Conservation (phyloP, 2,113 vertebrate species). For the Myrmecophaga tridactyla region DNA sequence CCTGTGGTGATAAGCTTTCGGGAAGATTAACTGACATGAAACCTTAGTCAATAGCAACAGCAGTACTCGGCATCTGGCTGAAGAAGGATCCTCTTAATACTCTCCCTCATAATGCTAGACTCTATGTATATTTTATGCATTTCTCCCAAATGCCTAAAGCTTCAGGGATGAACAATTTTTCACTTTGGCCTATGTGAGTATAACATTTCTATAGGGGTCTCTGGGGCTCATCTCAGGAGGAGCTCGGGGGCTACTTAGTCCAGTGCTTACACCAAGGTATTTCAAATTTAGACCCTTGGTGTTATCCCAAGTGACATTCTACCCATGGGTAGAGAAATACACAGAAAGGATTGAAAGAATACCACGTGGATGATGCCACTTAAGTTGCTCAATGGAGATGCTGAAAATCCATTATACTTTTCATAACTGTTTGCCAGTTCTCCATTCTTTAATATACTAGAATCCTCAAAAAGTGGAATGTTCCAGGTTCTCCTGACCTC, state of each 20-base stretch:
- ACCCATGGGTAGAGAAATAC: background rate
- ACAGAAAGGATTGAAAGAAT: background rate
- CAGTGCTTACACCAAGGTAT: background rate
- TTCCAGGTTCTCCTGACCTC: background rate
- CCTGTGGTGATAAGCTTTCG: background rate
- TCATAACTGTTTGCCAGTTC: background rate
- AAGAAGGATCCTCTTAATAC: background rate
- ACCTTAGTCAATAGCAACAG: background rate
- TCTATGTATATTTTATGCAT: background rate
- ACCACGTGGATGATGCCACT: background rate
- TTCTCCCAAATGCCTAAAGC: background rate
- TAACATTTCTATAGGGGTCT: background rate
- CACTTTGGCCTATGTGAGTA: background rate
- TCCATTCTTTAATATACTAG: background rate
- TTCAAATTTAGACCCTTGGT: background rate
- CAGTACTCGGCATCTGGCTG: background rate
- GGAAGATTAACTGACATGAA: constrained; percentile 18
- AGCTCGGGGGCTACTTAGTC: accelerated
- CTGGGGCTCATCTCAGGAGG: background rate
- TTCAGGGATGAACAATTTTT: background rate
- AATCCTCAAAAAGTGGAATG: background rate
- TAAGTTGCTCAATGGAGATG: background rate
- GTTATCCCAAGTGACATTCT: background rate
- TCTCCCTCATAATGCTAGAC: background rate
- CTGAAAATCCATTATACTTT: background rate